Evolutionary conservation across 2,888 invertebrate genomes (phyloP).

Genomic region (Cryptocephalus moraei): DNA sequence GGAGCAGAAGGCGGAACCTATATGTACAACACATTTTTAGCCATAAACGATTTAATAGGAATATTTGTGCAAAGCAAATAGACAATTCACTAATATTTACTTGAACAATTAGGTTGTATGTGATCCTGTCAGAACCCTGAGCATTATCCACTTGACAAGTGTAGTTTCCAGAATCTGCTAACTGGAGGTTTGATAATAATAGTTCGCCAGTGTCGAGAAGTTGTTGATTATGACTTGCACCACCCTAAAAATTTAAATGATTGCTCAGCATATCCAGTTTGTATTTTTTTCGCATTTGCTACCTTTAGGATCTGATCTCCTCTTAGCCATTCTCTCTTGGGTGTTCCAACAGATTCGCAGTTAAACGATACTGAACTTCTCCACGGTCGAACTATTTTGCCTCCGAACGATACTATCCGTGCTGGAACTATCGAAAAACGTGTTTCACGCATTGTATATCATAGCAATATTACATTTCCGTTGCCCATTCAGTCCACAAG

Average conservation of each 20-base stretch:
- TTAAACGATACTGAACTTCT: conserved; percentile 52
- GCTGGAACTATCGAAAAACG: conserved; percentile 45
- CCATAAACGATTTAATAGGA: background rate
- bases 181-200: conserved; percentile 52
- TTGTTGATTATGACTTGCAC: conserved; percentile 50
- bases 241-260: conserved; percentile 27
- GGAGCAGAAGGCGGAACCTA: conserved; percentile 70
- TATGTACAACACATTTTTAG: conserved; percentile 35
- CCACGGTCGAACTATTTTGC: conserved; percentile 55
- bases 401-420: conserved; percentile 61
- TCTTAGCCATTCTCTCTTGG: conserved; percentile 55
- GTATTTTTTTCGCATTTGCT: background rate
- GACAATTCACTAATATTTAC: conserved; percentile 31
- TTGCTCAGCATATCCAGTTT: background rate
- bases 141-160: conserved; percentile 61
- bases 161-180: conserved; percentile 58
- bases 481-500: too few species aligned
- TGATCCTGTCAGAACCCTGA: conserved; percentile 55
- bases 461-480: too few species aligned
- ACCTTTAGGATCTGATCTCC: conserved; percentile 45
- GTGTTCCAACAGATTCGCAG: conserved; percentile 57
- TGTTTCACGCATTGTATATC: background rate
- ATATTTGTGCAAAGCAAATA: too few species aligned
- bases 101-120: conserved; percentile 55
- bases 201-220: conserved; percentile 55